Conservation (phyloP, 2,888 invertebrate species). For the Anarsia innoxiella region DNA sequence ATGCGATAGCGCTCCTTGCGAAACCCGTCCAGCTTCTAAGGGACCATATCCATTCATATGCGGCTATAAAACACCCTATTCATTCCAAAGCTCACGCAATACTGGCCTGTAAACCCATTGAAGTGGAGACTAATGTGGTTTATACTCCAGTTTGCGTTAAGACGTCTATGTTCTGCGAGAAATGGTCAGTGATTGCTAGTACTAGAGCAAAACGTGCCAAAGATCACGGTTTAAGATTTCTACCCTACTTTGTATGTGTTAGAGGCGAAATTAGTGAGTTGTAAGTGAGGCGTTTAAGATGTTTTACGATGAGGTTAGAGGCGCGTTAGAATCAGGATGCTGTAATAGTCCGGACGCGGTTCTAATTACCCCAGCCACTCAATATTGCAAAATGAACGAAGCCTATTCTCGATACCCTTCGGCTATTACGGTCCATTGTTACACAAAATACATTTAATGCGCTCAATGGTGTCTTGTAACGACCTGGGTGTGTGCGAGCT, state of each 20-base stretch:
- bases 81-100: slow-evolving; percentile 13
- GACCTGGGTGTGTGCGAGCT: slow-evolving; percentile 53
- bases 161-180: slow-evolving; percentile 21
- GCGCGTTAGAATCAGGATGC: slow-evolving; percentile 69
- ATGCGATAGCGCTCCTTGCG: slow-evolving; percentile 67
- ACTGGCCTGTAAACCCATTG: slow-evolving; percentile 11
- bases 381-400: slow-evolving; percentile 66
- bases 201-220: slow-evolving; percentile 27
- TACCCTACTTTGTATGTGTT: slow-evolving; percentile 18
- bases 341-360: slow-evolving; percentile 61
- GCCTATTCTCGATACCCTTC: slow-evolving; percentile 52
- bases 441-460: slow-evolving; percentile 52
- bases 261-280: not conserved
- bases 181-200: slow-evolving; percentile 29
- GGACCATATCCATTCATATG: slow-evolving; percentile 46
- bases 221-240: slow-evolving; percentile 15
- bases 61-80: slow-evolving; percentile 21
- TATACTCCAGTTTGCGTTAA: slow-evolving; percentile 31
- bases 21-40: slow-evolving; percentile 61
- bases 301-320: slow-evolving; percentile 12
- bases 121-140: slow-evolving; percentile 19
- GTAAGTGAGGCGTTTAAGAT: not conserved
- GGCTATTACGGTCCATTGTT: slow-evolving; percentile 61
- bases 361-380: slow-evolving; percentile 69
- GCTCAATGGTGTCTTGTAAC: slow-evolving; percentile 47